A percentile compares a stretch with the other conserved stretches of the same genome.
phyloP scores from a whole-genome alignment of 2,113 vertebrate genomes.

The Epinephelus moara region DNA sequence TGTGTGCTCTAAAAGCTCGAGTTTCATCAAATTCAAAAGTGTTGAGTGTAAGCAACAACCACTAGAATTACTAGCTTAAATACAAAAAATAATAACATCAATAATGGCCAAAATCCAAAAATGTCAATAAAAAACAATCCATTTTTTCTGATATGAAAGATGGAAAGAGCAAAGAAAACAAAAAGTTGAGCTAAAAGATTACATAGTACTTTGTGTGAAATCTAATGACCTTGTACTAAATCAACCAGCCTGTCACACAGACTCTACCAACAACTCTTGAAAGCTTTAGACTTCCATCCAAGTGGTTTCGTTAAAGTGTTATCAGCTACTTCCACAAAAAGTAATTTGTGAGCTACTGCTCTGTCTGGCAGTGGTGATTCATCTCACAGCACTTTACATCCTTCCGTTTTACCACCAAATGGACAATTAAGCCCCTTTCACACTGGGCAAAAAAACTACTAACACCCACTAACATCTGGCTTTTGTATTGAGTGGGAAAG shows the following conservation, averaged over 20 bases:
- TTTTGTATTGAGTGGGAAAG: no score
- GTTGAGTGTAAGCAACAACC: background rate
- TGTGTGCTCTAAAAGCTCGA: conserved; percentile 3
- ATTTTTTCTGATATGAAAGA: background rate
- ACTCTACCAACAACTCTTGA: background rate
- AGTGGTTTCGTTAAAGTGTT: conserved; percentile 28
- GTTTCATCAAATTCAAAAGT: conserved; percentile 14
- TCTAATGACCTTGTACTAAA: conserved; percentile 2
- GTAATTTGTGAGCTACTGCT: conserved; percentile 48
- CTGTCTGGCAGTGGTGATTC: conserved; percentile 47
- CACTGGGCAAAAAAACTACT: no score
- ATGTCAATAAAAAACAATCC: background rate
- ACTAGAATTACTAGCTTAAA: conserved; percentile 8
- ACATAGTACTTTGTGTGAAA: background rate
- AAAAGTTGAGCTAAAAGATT: background rate
- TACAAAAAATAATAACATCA: no score
- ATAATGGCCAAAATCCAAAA: background rate
- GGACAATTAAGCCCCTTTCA: conserved; percentile 1
- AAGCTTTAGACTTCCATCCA: background rate
- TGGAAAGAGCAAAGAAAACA: background rate
- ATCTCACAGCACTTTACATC: conserved; percentile 42
- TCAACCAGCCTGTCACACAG: background rate
- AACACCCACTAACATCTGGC: no score
- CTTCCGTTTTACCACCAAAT: conserved; percentile 45
- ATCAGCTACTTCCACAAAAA: conserved; percentile 39